These are phyloP conservation scores for Myotis planiceps DNA, from an alignment of 2,797 vertebrate genomes.

Conservation along the genomic window DNA sequence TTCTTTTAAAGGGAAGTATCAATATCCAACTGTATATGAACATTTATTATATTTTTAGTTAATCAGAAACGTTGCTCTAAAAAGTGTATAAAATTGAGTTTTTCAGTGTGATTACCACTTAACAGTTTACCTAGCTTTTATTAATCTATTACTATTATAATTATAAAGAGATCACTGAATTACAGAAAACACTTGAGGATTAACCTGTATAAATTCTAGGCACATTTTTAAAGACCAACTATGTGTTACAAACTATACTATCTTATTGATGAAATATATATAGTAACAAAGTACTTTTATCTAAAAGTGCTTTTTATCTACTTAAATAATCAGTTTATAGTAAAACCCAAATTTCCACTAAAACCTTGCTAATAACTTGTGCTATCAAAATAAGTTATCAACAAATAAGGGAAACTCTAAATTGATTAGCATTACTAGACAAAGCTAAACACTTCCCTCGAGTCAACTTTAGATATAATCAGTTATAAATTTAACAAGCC, in stretches of 20 bases:
- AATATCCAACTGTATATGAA: slow-evolving; percentile 11
- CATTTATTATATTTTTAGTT: slow-evolving; percentile 26
- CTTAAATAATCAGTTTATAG: slow-evolving; percentile 8
- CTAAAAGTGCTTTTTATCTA: not conserved
- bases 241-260: not conserved
- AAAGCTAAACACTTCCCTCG: slow-evolving; percentile 21
- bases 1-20: slow-evolving; percentile 34
- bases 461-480: slow-evolving; percentile 3
- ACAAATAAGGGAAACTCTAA: slow-evolving; percentile 41
- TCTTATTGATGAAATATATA: not conserved
- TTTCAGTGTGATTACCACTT: slow-evolving; percentile 13
- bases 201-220: slow-evolving; percentile 44
- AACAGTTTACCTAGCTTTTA: slow-evolving; percentile 1
- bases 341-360: slow-evolving; percentile 24
- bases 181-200: slow-evolving; percentile 35
- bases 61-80: slow-evolving; percentile 20
- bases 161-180: not conserved
- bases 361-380: slow-evolving; percentile 12
- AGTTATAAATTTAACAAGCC: slow-evolving; percentile 29
- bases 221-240: slow-evolving; percentile 26
- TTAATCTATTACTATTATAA: not conserved
- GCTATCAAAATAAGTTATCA: slow-evolving; percentile 31
- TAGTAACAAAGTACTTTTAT: not conserved
- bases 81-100: not conserved
- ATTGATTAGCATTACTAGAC: slow-evolving; percentile 8